These are phyloP conservation scores for Mastigias papua DNA, from an alignment of 30 jellyfish, hydroid and myxozoan genomes.

Conservation along the genomic window DNA sequence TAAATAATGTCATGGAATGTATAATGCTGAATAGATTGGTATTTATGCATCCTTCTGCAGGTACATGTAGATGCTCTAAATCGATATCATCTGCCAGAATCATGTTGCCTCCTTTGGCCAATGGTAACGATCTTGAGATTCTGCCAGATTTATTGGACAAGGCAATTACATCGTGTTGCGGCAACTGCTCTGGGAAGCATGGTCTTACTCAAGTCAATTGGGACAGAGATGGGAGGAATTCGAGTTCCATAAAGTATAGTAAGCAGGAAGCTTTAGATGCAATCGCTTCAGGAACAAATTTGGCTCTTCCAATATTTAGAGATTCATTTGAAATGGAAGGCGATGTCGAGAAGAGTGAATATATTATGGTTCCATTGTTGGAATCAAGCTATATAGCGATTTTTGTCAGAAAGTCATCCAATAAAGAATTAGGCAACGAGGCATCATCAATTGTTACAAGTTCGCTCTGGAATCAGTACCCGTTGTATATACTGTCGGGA, in stretches of 20 bases:
- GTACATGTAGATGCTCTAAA: conserved; percentile 39
- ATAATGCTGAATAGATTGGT: neutral
- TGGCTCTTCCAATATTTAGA: conserved; percentile 42
- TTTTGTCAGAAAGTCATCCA: conserved; percentile 22
- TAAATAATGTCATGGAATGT: neutral
- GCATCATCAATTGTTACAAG: conserved; percentile 12
- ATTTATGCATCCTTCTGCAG: neutral
- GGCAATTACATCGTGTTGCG: conserved; percentile 57
- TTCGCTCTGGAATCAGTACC: conserved; percentile 43
- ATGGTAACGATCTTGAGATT: conserved; percentile 1
- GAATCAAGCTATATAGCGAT: conserved; percentile 9
- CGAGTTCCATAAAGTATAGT: conserved; percentile 30
- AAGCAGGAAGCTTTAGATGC: conserved; percentile 17
- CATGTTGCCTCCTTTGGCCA: conserved; percentile 24
- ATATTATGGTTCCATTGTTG: conserved; percentile 24
- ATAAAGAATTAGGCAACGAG: conserved; percentile 42
- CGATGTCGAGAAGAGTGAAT: conserved; percentile 5
- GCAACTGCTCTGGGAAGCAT: conserved; percentile 58
- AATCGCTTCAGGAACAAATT: conserved; percentile 51
- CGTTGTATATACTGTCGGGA: conserved; percentile 9
- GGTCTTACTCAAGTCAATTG: conserved; percentile 37
- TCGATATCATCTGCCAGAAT: conserved; percentile 13
- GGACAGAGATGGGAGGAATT: conserved; percentile 13
- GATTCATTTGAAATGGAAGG: conserved; percentile 19
- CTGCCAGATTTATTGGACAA: conserved; percentile 16